phyloP scores from a whole-genome alignment of 1,140 invertebrate genomes.

The Sitobion miscanthi region DNA sequence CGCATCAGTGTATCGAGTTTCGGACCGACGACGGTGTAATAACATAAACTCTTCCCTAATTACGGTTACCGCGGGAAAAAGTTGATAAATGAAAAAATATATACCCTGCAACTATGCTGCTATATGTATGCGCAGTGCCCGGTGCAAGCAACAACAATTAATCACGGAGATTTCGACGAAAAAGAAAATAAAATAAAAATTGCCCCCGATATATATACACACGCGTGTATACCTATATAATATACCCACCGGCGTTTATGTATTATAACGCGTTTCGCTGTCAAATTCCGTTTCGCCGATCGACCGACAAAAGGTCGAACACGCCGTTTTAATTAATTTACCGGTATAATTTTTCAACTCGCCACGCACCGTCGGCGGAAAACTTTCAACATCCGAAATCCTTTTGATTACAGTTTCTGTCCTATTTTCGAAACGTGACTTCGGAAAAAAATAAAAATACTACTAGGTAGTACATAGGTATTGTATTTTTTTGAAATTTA shows the following conservation, averaged over 20 bases:
- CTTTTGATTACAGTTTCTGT: constrained; percentile 13
- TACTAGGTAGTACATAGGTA: background rate
- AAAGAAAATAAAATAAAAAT: background rate
- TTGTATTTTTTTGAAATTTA: constrained; percentile 29
- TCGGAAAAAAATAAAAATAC: background rate
- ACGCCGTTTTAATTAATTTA: constrained; percentile 54
- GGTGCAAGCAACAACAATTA: constrained; percentile 32
- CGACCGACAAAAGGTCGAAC: constrained; percentile 36
- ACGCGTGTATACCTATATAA: background rate
- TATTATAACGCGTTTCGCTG: background rate
- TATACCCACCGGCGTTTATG: background rate
- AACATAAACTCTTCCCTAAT: constrained; percentile 36
- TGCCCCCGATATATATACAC: background rate
- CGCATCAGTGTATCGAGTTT: constrained; percentile 1
- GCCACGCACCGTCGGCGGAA: background rate
- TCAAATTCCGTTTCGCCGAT: constrained; percentile 30
- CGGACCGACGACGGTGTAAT: background rate
- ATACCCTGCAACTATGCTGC: background rate
- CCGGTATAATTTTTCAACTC: constrained; percentile 36
- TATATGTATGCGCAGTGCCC: background rate
- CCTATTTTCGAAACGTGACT: background rate
- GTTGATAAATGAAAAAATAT: constrained; percentile 46
- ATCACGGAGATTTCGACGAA: constrained; percentile 21
- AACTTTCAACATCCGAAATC: background rate
- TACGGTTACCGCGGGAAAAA: constrained; percentile 26